phyloP scores from a whole-genome alignment of 2,888 invertebrate genomes.

The Amphimallon solstitiale region DNA sequence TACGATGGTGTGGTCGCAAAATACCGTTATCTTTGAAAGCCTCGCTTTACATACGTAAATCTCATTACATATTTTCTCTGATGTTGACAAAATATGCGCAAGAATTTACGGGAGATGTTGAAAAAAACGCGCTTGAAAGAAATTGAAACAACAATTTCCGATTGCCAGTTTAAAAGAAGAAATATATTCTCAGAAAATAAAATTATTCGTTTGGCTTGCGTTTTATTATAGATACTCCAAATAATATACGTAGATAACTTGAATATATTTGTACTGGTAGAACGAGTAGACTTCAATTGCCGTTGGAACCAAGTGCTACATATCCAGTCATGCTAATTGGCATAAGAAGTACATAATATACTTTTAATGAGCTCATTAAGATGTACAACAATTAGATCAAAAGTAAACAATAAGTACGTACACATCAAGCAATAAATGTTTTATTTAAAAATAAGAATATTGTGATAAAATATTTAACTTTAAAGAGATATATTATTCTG shows the following conservation, averaged over 20 bases:
- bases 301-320: neutral
- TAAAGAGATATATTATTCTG: too few species aligned
- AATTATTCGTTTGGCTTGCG: too few species aligned
- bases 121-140: neutral
- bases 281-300: neutral
- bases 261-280: neutral
- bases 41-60: conserved; percentile 6
- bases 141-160: neutral
- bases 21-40: neutral
- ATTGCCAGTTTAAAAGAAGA: too few species aligned
- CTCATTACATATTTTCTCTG: neutral
- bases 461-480: too few species aligned
- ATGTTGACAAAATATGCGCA: neutral
- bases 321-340: neutral
- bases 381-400: too few species aligned
- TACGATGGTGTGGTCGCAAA: neutral
- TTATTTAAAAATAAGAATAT: too few species aligned
- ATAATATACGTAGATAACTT: neutral
- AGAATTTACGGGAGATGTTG: neutral
- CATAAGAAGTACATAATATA: neutral
- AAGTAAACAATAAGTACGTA: too few species aligned
- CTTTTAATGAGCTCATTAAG: neutral
- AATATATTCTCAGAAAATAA: too few species aligned
- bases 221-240: too few species aligned
- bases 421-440: too few species aligned